These are phyloP conservation scores for Chascanopsetta lugubris DNA, from an alignment of 2,113 vertebrate genomes.

Conservation along the genomic window DNA sequence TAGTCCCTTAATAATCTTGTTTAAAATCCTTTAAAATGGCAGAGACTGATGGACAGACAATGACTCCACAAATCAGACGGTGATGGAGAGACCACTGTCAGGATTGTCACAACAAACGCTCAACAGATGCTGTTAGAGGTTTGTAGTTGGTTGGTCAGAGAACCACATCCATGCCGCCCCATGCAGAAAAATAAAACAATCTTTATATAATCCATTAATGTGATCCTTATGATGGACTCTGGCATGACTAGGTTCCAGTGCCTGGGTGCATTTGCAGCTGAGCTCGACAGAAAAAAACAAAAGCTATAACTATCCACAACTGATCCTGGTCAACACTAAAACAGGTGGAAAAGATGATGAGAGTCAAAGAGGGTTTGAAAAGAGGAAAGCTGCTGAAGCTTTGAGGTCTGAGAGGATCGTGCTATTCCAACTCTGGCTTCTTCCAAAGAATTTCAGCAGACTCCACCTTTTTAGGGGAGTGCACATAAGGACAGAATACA, in stretches of 20 bases:
- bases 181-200: slow-evolving; percentile 19
- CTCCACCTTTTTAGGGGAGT: slow-evolving; percentile 16
- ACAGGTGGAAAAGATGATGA: not conserved
- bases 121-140: slow-evolving; percentile 27
- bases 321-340: not conserved
- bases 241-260: not conserved
- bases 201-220: not conserved
- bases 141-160: not conserved
- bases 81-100: slow-evolving; percentile 8
- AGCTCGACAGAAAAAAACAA: not conserved
- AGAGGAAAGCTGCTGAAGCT: not conserved
- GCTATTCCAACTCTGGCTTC: slow-evolving; percentile 2
- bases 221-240: not conserved
- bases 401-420: slow-evolving; percentile 5
- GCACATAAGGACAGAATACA: not conserved
- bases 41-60: not conserved
- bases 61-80: slow-evolving; percentile 22
- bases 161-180: slow-evolving; percentile 3
- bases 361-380: not conserved
- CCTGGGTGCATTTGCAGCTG: slow-evolving; percentile 5
- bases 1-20: not conserved
- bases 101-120: slow-evolving; percentile 7
- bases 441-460: slow-evolving; percentile 6
- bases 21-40: not conserved
- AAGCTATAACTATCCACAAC: not conserved